Evolutionary conservation across 2,797 vertebrate species (phyloP), one percentile per base, ranked within the genome.

Genomic region (Hephaestus fuliginosus): DNA sequence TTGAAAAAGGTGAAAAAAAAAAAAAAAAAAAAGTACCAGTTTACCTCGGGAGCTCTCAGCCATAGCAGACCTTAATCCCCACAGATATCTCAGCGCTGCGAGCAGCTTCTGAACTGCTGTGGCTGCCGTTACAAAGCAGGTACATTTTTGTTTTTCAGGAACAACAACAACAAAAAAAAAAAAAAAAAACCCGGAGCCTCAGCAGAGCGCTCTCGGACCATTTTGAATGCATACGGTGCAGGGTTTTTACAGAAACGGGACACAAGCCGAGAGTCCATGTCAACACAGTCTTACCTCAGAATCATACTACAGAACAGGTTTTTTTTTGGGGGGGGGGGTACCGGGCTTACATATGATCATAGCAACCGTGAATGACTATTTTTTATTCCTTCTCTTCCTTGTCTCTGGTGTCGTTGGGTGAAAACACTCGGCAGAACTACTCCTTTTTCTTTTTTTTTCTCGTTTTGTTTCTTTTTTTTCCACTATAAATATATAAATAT

Each of bases 41-140:
- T 93, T 94, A 95, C 94, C 94, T 94, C 94, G 82, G 92, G 87
- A 93, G 90, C 91, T 90, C 78, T 92, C 93, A 94, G 93, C 93
- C 94, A 94, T 94, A 91, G 87, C 88, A 87, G 82, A 90, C 83
- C 83, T 88, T 85, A 82, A 83, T 66, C 82, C 83, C 83, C 75
- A 85, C 86, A 84, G 82, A 85, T 64, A 67, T 80, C 75, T 86
- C 76, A 83, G 89, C 58, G 74, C 88, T 74, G 84, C 78, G 22
- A 86, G 83, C 85, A 74, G 82, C 85, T 76, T 72, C 78, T 73
- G 77, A 69, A 52, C 88, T 75, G 82, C 75, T 77, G 88, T 67
- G 72, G 89, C 85, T 88, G 86, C 80, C 72, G 80, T 74, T 80
- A 86, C 79, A 49, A 80, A 85, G 89, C 91, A 90, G 90, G 87